Conservation (phyloP, 2,888 invertebrate genomes). For the Mechanitis messenoides region DNA sequence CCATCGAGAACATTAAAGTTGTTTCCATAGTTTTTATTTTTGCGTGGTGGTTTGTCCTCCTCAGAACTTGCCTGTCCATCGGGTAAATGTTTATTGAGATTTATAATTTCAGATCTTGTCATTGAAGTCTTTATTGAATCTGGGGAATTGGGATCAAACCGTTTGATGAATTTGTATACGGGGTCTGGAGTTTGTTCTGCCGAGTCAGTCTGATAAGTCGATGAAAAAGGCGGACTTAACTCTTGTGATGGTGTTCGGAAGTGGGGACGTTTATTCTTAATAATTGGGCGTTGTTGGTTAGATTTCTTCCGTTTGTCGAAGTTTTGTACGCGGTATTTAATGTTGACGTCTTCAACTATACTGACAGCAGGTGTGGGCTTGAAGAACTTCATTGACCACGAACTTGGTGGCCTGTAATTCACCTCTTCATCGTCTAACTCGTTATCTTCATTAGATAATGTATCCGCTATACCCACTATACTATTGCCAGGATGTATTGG, state of each 20-base stretch:
- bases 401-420: slow-evolving; percentile 70
- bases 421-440: slow-evolving; percentile 62
- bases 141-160: slow-evolving; percentile 65
- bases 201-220: slow-evolving; percentile 43
- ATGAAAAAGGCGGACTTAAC: slow-evolving; percentile 45
- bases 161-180: slow-evolving; percentile 64
- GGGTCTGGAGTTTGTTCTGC: slow-evolving; percentile 43
- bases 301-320: slow-evolving; percentile 8
- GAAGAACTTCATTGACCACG: slow-evolving; percentile 68
- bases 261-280: slow-evolving; percentile 15
- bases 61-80: slow-evolving; percentile 59
- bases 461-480: slow-evolving; percentile 61
- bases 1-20: slow-evolving; percentile 47
- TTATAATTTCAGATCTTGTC: slow-evolving; percentile 59
- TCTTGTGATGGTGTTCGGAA: slow-evolving; percentile 46
- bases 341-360: slow-evolving; percentile 16
- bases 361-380: slow-evolving; percentile 20
- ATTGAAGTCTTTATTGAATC: slow-evolving; percentile 58
- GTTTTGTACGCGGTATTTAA: slow-evolving; percentile 12
- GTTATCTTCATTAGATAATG: slow-evolving; percentile 57
- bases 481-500: slow-evolving; percentile 60
- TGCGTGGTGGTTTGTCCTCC: slow-evolving; percentile 56
- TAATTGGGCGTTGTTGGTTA: slow-evolving; percentile 8
- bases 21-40: slow-evolving; percentile 49
- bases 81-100: slow-evolving; percentile 59